phyloP scores from a whole-genome alignment of 2,113 vertebrate species.

The Hemichromis elongatus region DNA sequence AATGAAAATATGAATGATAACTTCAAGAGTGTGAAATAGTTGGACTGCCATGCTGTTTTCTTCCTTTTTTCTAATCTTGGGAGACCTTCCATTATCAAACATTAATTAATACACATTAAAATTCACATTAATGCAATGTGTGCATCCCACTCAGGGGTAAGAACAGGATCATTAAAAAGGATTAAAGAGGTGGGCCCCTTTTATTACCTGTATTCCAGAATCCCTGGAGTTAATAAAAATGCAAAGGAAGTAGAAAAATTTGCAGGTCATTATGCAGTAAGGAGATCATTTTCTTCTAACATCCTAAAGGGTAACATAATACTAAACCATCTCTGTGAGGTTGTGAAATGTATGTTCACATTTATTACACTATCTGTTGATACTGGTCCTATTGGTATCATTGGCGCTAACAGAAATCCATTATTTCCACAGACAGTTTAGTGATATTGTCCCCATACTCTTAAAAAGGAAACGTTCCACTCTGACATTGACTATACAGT shows the following conservation, averaged over 20 bases:
- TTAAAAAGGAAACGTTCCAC: not conserved
- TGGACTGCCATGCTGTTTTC: not conserved
- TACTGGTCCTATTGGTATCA: not conserved
- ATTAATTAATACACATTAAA: constrained; percentile 8
- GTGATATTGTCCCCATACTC: not conserved
- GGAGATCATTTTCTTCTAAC: not conserved
- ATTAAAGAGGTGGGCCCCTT: not conserved
- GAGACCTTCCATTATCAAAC: not conserved
- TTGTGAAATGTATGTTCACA: not conserved
- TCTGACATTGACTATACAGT: not conserved
- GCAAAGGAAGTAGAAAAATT: not conserved
- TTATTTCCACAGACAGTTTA: not conserved
- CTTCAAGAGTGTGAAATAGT: not conserved
- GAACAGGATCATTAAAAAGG: not conserved
- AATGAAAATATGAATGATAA: not conserved
- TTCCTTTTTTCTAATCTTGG: not conserved
- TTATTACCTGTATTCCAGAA: not conserved
- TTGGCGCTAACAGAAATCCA: not conserved
- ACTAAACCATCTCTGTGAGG: not conserved
- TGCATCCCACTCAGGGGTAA: not conserved
- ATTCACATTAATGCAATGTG: not conserved
- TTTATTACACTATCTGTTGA: not conserved
- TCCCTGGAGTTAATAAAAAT: not conserved
- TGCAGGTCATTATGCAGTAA: not conserved
- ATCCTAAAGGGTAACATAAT: not conserved